A percentile compares a stretch with the other conserved stretches of the same genome.
These are phyloP conservation scores for Zaprionus gabonicus DNA, from an alignment of 1,140 invertebrate genomes.

Conservation along the genomic window DNA sequence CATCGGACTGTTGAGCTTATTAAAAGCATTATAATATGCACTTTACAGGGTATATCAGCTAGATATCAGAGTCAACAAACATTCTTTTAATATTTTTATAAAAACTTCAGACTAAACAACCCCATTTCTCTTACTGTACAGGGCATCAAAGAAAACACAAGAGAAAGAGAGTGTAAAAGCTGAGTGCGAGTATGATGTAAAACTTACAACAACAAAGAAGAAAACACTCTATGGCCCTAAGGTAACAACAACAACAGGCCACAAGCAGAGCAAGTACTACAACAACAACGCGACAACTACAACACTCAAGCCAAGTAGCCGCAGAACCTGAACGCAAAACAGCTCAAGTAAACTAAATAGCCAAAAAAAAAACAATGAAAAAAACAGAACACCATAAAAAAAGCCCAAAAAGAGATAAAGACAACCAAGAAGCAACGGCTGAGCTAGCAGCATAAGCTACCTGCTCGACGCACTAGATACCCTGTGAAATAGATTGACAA, in stretches of 20 bases:
- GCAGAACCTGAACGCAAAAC: slow-evolving; percentile 1
- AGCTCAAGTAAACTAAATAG: slow-evolving; percentile 3
- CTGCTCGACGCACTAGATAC: background rate
- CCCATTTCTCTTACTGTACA: background rate
- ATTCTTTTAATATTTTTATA: too few species aligned
- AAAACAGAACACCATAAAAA: background rate
- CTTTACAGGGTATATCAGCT: background rate
- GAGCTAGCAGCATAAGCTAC: background rate
- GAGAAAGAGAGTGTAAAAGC: slow-evolving; percentile 54
- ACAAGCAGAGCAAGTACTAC: slow-evolving; percentile 23
- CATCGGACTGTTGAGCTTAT: background rate
- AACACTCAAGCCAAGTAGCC: slow-evolving; percentile 2
- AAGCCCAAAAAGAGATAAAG: slow-evolving; percentile 6
- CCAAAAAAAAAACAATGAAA: background rate
- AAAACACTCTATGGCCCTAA: slow-evolving; percentile 35
- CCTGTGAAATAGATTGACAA: background rate
- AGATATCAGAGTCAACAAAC: background rate
- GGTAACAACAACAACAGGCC: slow-evolving; percentile 35
- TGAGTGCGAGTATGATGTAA: slow-evolving; percentile 64
- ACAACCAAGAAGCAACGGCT: background rate
- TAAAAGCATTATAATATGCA: background rate
- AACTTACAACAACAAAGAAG: slow-evolving; percentile 52
- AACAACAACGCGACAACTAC: slow-evolving; percentile 8
- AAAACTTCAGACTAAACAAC: background rate
- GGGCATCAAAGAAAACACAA: slow-evolving; percentile 10